These are phyloP conservation scores for Atta texana DNA, from an alignment of 1,140 invertebrate species.

Conservation along the genomic window DNA sequence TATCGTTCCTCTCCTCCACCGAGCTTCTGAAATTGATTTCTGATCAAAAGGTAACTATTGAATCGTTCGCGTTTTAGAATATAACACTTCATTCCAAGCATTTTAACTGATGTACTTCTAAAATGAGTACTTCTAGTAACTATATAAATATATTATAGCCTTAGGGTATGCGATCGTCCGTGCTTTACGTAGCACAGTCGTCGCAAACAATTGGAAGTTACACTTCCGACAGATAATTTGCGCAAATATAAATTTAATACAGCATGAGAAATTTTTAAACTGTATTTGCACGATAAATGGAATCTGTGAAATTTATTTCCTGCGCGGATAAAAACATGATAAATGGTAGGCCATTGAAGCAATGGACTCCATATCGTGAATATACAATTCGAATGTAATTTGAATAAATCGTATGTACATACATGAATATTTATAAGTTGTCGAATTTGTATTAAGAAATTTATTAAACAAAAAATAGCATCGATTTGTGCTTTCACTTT, in stretches of 20 bases:
- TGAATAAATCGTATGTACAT: constrained; percentile 16
- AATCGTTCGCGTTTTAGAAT: not conserved
- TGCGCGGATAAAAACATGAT: not conserved
- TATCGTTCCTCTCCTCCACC: not conserved
- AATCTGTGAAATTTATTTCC: constrained; percentile 13
- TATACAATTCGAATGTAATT: constrained; percentile 15
- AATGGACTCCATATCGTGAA: constrained; percentile 1
- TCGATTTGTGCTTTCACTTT: constrained; percentile 19
- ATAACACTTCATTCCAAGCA: not conserved
- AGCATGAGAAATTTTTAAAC: not conserved
- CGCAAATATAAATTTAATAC: constrained; percentile 14
- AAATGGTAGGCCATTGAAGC: not conserved
- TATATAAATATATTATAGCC: constrained; percentile 15
- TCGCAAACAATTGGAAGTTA: constrained; percentile 12
- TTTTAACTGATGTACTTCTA: not conserved
- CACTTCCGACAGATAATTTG: constrained; percentile 29
- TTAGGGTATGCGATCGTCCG: not conserved
- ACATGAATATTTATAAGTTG: not conserved
- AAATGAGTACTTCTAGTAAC: not conserved
- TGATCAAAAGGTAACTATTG: not conserved
- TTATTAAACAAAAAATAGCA: not conserved
- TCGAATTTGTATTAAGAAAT: not conserved
- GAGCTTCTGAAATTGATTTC: not conserved
- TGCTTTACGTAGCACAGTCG: constrained; percentile 3
- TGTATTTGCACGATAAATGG: constrained; percentile 3